Percentiles rank a stretch among this genome's conserved stretches.
Evolutionary conservation across 2,888 invertebrate species (phyloP).

Genomic region (Venustoraphidia nigricollis): DNA sequence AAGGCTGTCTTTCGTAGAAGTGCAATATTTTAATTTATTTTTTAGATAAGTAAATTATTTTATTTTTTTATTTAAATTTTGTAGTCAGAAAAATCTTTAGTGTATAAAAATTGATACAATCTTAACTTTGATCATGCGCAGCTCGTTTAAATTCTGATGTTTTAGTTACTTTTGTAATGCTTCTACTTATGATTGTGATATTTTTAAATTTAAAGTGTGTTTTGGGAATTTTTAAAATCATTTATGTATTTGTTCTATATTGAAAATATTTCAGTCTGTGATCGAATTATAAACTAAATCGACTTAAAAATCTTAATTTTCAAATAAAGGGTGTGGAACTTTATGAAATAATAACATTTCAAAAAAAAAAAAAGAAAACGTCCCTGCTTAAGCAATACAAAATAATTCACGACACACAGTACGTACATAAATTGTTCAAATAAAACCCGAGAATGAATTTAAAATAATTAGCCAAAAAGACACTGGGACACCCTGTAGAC

Average conservation of each 20-base stretch:
- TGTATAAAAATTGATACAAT: background rate
- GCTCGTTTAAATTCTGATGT: background rate
- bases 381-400: no score
- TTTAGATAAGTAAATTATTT: background rate
- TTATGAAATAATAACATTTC: background rate
- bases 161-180: background rate
- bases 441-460: no score
- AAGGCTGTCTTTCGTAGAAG: conserved; percentile 1
- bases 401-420: no score
- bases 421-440: no score
- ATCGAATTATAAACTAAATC: no score
- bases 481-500: no score
- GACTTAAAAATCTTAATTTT: no score
- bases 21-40: background rate
- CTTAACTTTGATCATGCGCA: background rate
- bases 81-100: no score
- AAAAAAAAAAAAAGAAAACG: background rate
- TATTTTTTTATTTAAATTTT: background rate
- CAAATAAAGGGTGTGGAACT: no score
- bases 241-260: background rate
- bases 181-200: background rate
- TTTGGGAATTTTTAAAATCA: background rate
- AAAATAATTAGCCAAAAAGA: no score
- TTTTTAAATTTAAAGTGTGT: background rate
- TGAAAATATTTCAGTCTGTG: no score